Conservation (phyloP, 1,140 invertebrate species). For the Helicoverpa armigera region DNA sequence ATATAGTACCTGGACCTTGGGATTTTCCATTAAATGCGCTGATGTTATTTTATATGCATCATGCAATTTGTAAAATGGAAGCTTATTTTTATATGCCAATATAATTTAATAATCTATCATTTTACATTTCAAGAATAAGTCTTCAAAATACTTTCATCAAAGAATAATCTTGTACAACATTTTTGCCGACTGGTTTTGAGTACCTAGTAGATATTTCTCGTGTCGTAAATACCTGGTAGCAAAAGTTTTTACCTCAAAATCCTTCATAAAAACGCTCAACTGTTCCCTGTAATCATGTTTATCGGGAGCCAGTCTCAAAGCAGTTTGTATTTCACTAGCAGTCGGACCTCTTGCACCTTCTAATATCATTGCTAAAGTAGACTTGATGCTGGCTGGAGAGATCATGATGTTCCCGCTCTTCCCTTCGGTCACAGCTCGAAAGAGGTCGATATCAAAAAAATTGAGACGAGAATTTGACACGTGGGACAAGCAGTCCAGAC, state of each 20-base stretch:
- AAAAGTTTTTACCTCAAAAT: conserved; percentile 81
- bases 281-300: conserved; percentile 79
- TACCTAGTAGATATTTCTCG: too few species aligned
- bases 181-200: too few species aligned
- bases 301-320: conserved; percentile 87
- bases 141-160: too few species aligned
- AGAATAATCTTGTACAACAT: too few species aligned
- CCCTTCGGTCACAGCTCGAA: conserved; percentile 73
- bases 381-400: conserved; percentile 90
- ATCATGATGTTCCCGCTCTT: conserved; percentile 88
- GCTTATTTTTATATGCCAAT: too few species aligned
- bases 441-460: conserved; percentile 87
- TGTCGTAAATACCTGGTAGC: too few species aligned
- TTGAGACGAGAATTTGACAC: conserved; percentile 80
- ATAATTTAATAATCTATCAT: too few species aligned
- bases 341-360: conserved; percentile 88
- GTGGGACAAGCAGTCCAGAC: conserved; percentile 52
- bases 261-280: conserved; percentile 82
- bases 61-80: too few species aligned
- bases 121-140: too few species aligned
- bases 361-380: conserved; percentile 88
- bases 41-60: too few species aligned
- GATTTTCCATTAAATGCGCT: too few species aligned
- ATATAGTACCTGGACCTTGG: too few species aligned
- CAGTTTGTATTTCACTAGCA: conserved; percentile 87